Evolutionary conservation across 1,140 invertebrate genomes (phyloP).

Genomic region (Cotesia vestalis): DNA sequence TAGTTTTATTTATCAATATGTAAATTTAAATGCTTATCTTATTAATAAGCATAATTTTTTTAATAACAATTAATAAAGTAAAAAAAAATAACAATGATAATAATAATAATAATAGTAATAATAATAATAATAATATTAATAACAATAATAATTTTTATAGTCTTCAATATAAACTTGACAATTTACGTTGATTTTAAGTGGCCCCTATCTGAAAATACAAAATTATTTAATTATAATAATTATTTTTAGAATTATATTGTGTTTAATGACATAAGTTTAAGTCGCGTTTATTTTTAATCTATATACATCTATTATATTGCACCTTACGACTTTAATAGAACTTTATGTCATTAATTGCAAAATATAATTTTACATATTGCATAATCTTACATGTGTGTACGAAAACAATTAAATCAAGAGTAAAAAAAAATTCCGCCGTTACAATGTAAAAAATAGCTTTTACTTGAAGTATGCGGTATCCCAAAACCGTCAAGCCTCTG

Average conservation of each 20-base stretch:
- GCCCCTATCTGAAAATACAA: constrained; percentile 59
- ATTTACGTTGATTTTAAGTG: constrained; percentile 58
- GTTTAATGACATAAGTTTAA: too few species aligned
- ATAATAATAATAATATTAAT: not conserved
- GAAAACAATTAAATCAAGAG: constrained; percentile 41
- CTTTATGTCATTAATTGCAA: too few species aligned
- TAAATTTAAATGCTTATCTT: constrained; percentile 21
- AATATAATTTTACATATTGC: too few species aligned
- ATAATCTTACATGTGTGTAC: constrained; percentile 45
- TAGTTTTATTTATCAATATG: constrained; percentile 10
- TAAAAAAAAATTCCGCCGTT: constrained; percentile 22
- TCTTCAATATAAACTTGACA: constrained; percentile 52
- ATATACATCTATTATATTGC: too few species aligned
- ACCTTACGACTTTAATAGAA: too few species aligned
- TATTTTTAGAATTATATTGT: not conserved
- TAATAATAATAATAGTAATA: too few species aligned
- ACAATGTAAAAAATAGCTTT: not conserved
- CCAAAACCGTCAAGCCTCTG: constrained; percentile 3
- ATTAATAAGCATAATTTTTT: too few species aligned
- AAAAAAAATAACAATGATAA: too few species aligned
- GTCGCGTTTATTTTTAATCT: not conserved
- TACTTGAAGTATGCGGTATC: constrained; percentile 5
- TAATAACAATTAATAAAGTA: not conserved
- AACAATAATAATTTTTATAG: constrained; percentile 43
- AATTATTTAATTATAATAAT: constrained; percentile 18